phyloP scores from a whole-genome alignment of 2,113 vertebrate genomes.

The Barbus barbus region DNA sequence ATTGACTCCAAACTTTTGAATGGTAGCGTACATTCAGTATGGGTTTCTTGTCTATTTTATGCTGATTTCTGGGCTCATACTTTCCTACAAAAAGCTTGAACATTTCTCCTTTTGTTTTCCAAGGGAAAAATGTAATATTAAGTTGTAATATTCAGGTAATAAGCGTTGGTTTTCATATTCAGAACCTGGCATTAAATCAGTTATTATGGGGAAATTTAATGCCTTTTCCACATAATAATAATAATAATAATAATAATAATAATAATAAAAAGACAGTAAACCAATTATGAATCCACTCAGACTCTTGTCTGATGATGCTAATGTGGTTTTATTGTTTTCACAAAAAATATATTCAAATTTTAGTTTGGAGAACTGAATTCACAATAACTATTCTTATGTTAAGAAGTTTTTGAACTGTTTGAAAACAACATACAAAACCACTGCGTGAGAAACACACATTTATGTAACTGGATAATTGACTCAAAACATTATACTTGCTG shows the following conservation, averaged over 20 bases:
- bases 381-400: background rate
- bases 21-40: background rate
- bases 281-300: background rate
- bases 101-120: too few relatives aligned
- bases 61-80: too few relatives aligned
- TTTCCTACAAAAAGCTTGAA: too few relatives aligned
- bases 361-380: background rate
- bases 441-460: background rate
- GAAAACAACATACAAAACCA: background rate
- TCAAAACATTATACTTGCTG: background rate
- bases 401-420: background rate
- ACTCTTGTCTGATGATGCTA: background rate
- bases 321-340: background rate
- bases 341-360: background rate
- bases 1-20: background rate
- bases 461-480: background rate
- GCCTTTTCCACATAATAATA: background rate
- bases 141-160: background rate
- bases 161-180: background rate
- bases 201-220: background rate
- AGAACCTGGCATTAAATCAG: background rate
- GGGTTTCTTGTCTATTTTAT: too few relatives aligned
- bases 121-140: background rate
- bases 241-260: background rate
- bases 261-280: background rate